These are phyloP conservation scores for Caenorhabditis macrosperma DNA, from an alignment of 2,888 invertebrate species.

Conservation along the genomic window DNA sequence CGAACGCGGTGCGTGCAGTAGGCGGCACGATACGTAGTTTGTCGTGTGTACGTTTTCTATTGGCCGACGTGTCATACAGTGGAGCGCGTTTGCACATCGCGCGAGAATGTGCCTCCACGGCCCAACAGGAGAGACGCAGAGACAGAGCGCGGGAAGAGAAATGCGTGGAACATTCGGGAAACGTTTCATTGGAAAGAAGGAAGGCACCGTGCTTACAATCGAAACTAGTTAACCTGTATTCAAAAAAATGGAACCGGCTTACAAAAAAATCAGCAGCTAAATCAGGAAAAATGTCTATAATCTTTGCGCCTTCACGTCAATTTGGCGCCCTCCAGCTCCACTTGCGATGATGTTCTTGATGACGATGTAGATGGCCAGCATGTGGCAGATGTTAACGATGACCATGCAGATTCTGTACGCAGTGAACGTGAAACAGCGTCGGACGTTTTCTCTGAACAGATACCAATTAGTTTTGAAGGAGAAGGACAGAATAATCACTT, in stretches of 20 bases:
- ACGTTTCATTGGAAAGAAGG: slow-evolving; percentile 9
- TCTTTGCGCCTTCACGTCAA: slow-evolving; percentile 53
- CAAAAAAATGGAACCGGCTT: slow-evolving; percentile 44
- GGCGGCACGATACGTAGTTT: slow-evolving; percentile 37
- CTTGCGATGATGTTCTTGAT: slow-evolving; percentile 69
- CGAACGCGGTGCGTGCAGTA: slow-evolving; percentile 5
- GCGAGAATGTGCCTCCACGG: neutral
- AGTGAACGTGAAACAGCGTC: slow-evolving; percentile 78
- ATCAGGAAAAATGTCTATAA: slow-evolving; percentile 23
- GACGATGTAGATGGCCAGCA: slow-evolving; percentile 71
- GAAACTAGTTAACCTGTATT: slow-evolving; percentile 53
- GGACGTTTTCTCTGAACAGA: slow-evolving; percentile 78
- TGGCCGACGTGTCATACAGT: slow-evolving; percentile 51
- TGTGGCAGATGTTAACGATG: slow-evolving; percentile 79
- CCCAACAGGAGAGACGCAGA: neutral
- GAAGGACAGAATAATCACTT: slow-evolving; percentile 39
- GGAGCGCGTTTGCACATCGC: slow-evolving; percentile 34
- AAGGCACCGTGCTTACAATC: slow-evolving; percentile 42
- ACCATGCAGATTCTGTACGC: slow-evolving; percentile 78
- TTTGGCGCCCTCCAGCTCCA: slow-evolving; percentile 64
- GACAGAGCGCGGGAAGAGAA: neutral
- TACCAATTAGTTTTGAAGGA: neutral
- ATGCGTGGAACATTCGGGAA: slow-evolving; percentile 4
- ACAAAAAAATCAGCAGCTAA: slow-evolving; percentile 27
- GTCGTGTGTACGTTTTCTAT: slow-evolving; percentile 51